These are phyloP conservation scores for Mormyrus hasselquistii DNA, from an alignment of 2,797 vertebrate species.

Conservation along the genomic window DNA sequence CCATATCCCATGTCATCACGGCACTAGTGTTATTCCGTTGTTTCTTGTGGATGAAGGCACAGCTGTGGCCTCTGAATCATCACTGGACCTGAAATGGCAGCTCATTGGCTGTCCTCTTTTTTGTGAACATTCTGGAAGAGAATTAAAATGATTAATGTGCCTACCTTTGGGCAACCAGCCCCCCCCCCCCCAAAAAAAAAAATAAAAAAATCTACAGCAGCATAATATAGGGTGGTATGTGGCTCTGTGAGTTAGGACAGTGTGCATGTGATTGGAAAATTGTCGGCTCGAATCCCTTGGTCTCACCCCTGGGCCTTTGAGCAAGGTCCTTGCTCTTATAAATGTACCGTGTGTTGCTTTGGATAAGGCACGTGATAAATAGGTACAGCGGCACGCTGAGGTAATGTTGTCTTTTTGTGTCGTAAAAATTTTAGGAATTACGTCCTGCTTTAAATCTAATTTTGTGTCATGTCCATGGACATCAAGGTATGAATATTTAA, in stretches of 20 bases:
- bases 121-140: not conserved
- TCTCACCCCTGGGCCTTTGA: not conserved
- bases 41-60: not conserved
- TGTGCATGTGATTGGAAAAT: not conserved
- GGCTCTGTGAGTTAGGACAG: not conserved
- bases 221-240: not conserved
- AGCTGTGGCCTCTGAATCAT: not conserved
- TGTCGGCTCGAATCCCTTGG: not conserved
- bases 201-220: not conserved
- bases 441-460: not conserved
- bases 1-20: not conserved
- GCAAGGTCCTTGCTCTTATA: not conserved
- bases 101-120: not conserved
- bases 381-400: not conserved
- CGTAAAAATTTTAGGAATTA: not conserved
- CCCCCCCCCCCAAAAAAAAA: too few species aligned
- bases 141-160: not conserved
- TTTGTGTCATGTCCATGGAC: not conserved
- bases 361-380: not conserved
- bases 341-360: not conserved
- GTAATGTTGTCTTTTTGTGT: not conserved
- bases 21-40: not conserved
- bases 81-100: not conserved
- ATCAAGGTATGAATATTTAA: slow-evolving; percentile 54
- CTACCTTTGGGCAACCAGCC: not conserved